These are phyloP conservation scores for Pomacea canaliculata DNA, from an alignment of 2,888 invertebrate species.

Conservation along the genomic window DNA sequence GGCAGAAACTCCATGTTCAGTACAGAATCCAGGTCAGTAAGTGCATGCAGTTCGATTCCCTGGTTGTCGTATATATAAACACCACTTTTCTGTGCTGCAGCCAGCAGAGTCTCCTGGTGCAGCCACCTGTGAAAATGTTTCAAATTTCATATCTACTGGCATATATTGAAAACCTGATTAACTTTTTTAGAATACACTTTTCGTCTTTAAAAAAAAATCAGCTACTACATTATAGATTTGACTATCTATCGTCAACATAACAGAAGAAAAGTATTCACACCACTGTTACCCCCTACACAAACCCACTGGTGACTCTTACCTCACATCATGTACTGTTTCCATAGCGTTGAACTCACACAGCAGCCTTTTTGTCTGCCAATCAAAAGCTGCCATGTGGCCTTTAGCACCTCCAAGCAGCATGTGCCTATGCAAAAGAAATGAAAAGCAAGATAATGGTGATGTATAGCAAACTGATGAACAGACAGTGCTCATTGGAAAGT, in stretches of 20 bases:
- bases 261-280: no score
- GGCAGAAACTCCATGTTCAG: conserved; percentile 92
- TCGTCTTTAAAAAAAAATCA: no score
- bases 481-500: no score
- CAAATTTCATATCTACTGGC: no score
- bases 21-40: conserved; percentile 86
- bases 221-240: no score
- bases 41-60: conserved; percentile 96
- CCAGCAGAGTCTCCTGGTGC: conserved; percentile 97
- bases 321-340: conserved; percentile 93
- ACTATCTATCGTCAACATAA: no score
- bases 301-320: conserved; percentile 70
- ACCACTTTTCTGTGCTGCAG: conserved; percentile 97
- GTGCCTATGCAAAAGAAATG: conserved; percentile 40
- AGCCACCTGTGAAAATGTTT: conserved; percentile 64
- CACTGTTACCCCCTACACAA: no score
- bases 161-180: no score
- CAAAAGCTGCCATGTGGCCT: conserved; percentile 96
- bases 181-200: no score
- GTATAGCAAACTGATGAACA: no score
- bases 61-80: conserved; percentile 96
- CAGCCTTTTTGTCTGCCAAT: conserved; percentile 96
- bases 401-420: conserved; percentile 76
- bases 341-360: conserved; percentile 97
- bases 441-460: neutral